Base-by-base conservation (phyloP, 2,888 invertebrate genomes). In the Penaeus monodon region DNA sequence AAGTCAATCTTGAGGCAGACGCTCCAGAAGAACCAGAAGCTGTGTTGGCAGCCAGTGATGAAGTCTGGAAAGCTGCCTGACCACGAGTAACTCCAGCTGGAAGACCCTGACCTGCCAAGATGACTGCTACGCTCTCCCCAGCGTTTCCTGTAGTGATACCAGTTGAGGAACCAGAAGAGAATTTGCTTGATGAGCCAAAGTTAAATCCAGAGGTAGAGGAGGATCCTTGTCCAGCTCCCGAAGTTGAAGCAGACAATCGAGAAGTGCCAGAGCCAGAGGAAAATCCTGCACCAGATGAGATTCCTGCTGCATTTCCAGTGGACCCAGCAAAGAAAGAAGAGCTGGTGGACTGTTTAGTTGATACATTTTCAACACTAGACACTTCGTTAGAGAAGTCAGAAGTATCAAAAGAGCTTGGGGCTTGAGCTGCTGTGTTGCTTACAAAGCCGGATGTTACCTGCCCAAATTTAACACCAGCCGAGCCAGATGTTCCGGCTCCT, bases 91-190 rank as follows among this genome's bases (percentile, higher is more conserved):
- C 83, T 38, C 83, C 76, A 38, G 64, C 44, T 29, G 64, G 65
- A 64, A 38, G 44, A 44, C 76, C 76, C 65, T 73, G 73, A 17
- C 76, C 83, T 12, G 83, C 83, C 74, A 83, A 66, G 27, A 83
- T 64, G 3, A 83, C 83, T 64, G 83, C 76, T 24, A 77, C 77
- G 57, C n/a, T 77, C 33, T 29, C 73, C 22, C 73, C 29, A 29
- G 73, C 33, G 33, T 38, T 73, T 73, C 29, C 73, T 73, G 33
- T 27, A 77, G 44, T 8, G 20, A 27, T 17, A 22, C 44, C 44
- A 27, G 57, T 22, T 0, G 76, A 49, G 49, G 44, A 76, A 27
- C 63, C 64, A 57, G 64, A 27, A 57, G 57, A 29, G 29, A 79
- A 79, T 27, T 20, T 33, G 29, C 27, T 63, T 63, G 24, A 27